Conservation (phyloP, 2,888 invertebrate genomes). For the Drosophila silvestris region DNA sequence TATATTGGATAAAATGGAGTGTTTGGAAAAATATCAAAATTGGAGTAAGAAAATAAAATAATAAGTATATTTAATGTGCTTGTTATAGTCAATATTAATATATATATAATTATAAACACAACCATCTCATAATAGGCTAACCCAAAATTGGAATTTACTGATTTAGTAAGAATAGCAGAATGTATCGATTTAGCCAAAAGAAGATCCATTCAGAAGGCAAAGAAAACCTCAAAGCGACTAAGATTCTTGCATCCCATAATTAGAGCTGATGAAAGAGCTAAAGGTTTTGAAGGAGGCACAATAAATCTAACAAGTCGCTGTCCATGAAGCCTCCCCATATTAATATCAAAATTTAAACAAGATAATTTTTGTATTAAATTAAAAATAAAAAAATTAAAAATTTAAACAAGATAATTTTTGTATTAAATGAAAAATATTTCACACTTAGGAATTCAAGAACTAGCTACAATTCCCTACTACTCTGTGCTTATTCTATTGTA, state of each 20-base stretch:
- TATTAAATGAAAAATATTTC: not conserved
- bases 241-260: not conserved
- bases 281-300: not conserved
- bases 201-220: not conserved
- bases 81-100: not conserved
- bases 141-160: not conserved
- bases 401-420: not conserved
- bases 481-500: not conserved
- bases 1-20: not conserved
- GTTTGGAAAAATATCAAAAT: not conserved
- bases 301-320: not conserved
- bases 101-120: not conserved
- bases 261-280: not conserved
- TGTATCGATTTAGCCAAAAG: not conserved
- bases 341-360: too few species aligned
- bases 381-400: too few species aligned
- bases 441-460: not conserved
- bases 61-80: not conserved
- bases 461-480: not conserved
- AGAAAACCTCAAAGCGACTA: not conserved
- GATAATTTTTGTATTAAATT: not conserved
- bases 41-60: not conserved
- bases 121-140: not conserved
- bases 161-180: not conserved
- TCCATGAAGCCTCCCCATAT: too few species aligned